A percentile compares a stretch with the other conserved stretches of the same genome.
Conservation (phyloP, 2,888 invertebrate genomes). For the Sphecodes monilicornis region DNA sequence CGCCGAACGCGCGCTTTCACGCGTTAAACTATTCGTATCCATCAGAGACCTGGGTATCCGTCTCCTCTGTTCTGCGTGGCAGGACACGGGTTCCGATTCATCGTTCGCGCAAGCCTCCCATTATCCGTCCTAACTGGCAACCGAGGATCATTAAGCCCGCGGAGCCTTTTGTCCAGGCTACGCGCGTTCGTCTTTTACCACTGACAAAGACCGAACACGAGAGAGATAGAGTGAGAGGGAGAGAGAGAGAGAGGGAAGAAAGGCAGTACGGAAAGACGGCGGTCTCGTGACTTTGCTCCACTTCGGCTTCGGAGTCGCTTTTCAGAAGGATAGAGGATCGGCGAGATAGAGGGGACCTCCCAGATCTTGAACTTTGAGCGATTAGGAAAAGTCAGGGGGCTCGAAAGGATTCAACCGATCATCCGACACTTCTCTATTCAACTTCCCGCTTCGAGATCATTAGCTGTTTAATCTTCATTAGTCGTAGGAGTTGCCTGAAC, state of each 20-base stretch:
- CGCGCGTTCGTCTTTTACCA: constrained; percentile 37
- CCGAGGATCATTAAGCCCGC: constrained; percentile 70
- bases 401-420: background rate
- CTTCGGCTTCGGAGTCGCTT: constrained; percentile 25
- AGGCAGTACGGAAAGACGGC: constrained; percentile 31
- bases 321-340: background rate
- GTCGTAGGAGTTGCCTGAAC: background rate
- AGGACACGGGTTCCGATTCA: constrained; percentile 71
- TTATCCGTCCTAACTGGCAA: constrained; percentile 70
- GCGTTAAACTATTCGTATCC: constrained; percentile 49
- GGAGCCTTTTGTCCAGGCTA: constrained; percentile 66
- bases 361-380: background rate
- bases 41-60: constrained; percentile 43
- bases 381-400: background rate
- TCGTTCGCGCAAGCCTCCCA: constrained; percentile 69
- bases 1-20: constrained; percentile 35
- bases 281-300: constrained; percentile 43
- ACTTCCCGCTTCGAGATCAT: background rate
- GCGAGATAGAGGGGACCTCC: background rate
- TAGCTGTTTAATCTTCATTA: background rate
- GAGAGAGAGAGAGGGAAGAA: constrained; percentile 23
- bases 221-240: constrained; percentile 19
- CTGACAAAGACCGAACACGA: constrained; percentile 40
- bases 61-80: constrained; percentile 57
- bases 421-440: background rate